Percentiles rank a stretch among this genome's conserved stretches.
Conservation (phyloP, 2,888 invertebrate genomes). For the Aphelenchoides bicaudatus region DNA sequence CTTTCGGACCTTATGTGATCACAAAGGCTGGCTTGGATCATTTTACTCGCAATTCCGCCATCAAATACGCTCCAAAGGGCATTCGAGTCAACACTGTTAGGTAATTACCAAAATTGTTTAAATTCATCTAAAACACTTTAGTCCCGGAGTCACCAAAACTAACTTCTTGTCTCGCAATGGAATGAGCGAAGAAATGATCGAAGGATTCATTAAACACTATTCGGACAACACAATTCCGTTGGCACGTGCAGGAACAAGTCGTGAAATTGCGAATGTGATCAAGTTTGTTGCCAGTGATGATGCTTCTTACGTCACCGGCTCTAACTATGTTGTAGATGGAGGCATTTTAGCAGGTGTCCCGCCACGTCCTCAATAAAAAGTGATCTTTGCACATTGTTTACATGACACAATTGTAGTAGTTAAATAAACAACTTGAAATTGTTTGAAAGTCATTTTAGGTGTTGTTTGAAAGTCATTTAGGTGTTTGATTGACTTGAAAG, state of each 20-base stretch:
- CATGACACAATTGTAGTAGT: too few species aligned
- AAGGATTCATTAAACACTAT: background rate
- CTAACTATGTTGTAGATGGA: slow-evolving; percentile 82
- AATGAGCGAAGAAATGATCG: slow-evolving; percentile 6
- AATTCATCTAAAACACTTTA: slow-evolving; percentile 1
- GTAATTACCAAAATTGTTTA: background rate
- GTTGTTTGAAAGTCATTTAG: background rate
- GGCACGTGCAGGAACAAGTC: slow-evolving; percentile 58
- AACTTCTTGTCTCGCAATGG: slow-evolving; percentile 6
- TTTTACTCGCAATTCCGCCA: slow-evolving; percentile 4
- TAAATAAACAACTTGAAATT: too few species aligned
- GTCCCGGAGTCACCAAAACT: slow-evolving; percentile 16
- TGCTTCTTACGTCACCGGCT: slow-evolving; percentile 79
- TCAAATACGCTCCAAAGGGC: slow-evolving; percentile 11
- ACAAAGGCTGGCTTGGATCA: slow-evolving; percentile 18
- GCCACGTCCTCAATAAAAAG: too few species aligned
- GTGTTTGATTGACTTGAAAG: background rate
- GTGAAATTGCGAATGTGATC: slow-evolving; percentile 76
- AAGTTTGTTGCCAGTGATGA: slow-evolving; percentile 84
- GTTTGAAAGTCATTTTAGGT: too few species aligned
- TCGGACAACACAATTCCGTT: slow-evolving; percentile 29
- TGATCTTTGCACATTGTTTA: too few species aligned
- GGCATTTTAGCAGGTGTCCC: slow-evolving; percentile 60
- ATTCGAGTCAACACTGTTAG: slow-evolving; percentile 20
- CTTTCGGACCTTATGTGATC: background rate